Base-by-base conservation (phyloP, 2,113 vertebrate species). In the Platycercus adscitus region DNA sequence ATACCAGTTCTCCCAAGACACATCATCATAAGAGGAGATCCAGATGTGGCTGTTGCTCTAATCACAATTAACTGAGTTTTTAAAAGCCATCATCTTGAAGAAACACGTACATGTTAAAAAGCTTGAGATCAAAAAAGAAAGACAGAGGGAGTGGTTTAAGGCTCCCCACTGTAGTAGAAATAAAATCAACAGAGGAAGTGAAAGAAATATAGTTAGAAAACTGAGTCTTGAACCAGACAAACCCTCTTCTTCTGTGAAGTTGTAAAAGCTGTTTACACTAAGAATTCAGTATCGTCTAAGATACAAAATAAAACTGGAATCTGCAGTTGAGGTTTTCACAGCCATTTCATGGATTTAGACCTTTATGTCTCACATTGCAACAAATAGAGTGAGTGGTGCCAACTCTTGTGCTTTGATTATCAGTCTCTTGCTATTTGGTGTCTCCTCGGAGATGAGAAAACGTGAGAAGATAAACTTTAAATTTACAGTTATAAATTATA, bases 181-280 rank as follows among this genome's bases (percentile, higher is more conserved):
- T 79, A 92, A 86, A 89, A 89, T 63, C 44, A 92, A 23, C 15
- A 83, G 44, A 84, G 73, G 77, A 92, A 90, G 44, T 92, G 75
- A 96, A 94, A 86, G 33, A 71, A 91, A 88, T 69, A 82, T 44
- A 83, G 84, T 91, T 89, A 75, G 61, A 87, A 88, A 92, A 89
- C 58, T 43, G 63, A 88, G 29, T 71, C 77, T 89, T 92, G 60
- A 86, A 76, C 16, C 17, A 69, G 43, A 65, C 39, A 82, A 94
- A 76, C 9, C 21, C 18, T 75, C 46, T 80, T 78, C 47, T 96
- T 18, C 52, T 58, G 6, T 70, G 69, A 92, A 90, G 35, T 31
- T 71, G 21, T 58, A 89, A 75, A 92, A 89, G 26, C 12, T 80
- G 20, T 73, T 88, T 53, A 69, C 55, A 23, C 52, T 60, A 76